Conservation (phyloP, 2,888 invertebrate genomes). For the Leptarthrus brevirostris region DNA sequence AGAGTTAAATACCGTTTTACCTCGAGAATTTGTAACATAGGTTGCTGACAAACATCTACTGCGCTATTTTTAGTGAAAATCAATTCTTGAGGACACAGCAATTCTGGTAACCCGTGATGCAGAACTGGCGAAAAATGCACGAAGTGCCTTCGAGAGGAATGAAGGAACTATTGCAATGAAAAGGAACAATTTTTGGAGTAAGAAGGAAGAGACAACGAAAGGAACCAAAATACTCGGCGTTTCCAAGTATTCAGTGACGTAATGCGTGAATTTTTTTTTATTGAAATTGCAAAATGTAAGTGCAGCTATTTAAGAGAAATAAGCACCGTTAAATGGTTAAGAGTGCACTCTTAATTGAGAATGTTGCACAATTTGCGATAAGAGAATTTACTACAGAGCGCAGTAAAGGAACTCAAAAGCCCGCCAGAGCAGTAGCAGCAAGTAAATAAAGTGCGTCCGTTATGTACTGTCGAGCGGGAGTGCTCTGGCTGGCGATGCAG, state of each 20-base stretch:
- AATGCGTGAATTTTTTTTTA: slow-evolving; percentile 13
- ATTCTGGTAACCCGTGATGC: slow-evolving; percentile 13
- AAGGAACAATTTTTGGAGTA: slow-evolving; percentile 2
- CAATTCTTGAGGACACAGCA: too few species aligned
- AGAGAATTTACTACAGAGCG: not conserved
- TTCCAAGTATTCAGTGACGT: slow-evolving; percentile 8
- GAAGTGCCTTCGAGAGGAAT: not conserved
- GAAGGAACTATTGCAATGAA: slow-evolving; percentile 11
- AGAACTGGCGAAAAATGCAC: not conserved
- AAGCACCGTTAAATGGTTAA: not conserved
- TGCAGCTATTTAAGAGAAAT: slow-evolving; percentile 24
- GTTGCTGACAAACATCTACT: too few species aligned
- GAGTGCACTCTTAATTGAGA: slow-evolving; percentile 9
- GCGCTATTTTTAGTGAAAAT: too few species aligned
- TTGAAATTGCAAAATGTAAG: not conserved
- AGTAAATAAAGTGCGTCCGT: slow-evolving; percentile 31
- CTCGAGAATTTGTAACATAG: too few species aligned
- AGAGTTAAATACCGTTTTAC: too few species aligned
- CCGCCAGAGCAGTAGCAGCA: not conserved
- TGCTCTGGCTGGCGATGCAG: too few species aligned
- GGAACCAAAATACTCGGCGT: slow-evolving; percentile 20
- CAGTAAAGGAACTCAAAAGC: not conserved
- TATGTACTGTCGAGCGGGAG: too few species aligned
- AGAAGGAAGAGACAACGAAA: not conserved
- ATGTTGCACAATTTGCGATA: not conserved